Percentiles rank a stretch among this genome's conserved stretches.
These are phyloP conservation scores for Drosophila persimilis DNA, from an alignment of 1,140 invertebrate genomes.

Conservation along the genomic window DNA sequence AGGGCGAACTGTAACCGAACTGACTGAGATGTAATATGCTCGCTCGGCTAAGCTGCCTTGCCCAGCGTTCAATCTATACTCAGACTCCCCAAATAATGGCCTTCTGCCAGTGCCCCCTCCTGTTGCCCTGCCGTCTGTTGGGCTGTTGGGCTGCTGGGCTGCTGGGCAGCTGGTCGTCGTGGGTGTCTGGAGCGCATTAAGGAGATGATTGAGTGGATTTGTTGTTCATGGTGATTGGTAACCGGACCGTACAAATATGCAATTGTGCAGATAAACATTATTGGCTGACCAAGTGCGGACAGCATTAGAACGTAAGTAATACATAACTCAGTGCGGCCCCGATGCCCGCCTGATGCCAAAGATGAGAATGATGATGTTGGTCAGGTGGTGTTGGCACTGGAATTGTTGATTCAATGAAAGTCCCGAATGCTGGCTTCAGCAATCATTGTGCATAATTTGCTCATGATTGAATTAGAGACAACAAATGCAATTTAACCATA, in stretches of 20 bases:
- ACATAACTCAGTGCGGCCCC: slow-evolving; percentile 36
- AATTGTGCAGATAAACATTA: slow-evolving; percentile 64
- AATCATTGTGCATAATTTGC: slow-evolving; percentile 48
- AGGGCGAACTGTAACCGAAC: background rate
- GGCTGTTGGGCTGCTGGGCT: background rate
- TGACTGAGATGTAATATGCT: slow-evolving; percentile 5
- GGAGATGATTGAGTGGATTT: slow-evolving; percentile 79
- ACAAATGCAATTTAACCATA: slow-evolving; percentile 15
- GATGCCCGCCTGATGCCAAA: slow-evolving; percentile 13
- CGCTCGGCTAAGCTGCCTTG: slow-evolving; percentile 8
- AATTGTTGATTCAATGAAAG: slow-evolving; percentile 27
- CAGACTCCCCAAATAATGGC: slow-evolving; percentile 32
- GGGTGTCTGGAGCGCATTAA: slow-evolving; percentile 57
- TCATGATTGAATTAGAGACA: slow-evolving; percentile 36
- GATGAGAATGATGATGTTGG: slow-evolving; percentile 17
- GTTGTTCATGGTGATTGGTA: slow-evolving; percentile 58
- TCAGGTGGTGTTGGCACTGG: slow-evolving; percentile 25
- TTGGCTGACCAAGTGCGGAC: slow-evolving; percentile 58
- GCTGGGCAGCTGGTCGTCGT: background rate
- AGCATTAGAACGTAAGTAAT: slow-evolving; percentile 55
- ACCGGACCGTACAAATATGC: slow-evolving; percentile 61
- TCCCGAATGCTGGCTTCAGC: background rate
- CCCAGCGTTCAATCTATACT: slow-evolving; percentile 14
- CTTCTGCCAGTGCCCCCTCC: slow-evolving; percentile 18
- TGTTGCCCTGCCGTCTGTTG: background rate